phyloP scores from a whole-genome alignment of 2,113 vertebrate genomes.

The Pelobates fuscus region DNA sequence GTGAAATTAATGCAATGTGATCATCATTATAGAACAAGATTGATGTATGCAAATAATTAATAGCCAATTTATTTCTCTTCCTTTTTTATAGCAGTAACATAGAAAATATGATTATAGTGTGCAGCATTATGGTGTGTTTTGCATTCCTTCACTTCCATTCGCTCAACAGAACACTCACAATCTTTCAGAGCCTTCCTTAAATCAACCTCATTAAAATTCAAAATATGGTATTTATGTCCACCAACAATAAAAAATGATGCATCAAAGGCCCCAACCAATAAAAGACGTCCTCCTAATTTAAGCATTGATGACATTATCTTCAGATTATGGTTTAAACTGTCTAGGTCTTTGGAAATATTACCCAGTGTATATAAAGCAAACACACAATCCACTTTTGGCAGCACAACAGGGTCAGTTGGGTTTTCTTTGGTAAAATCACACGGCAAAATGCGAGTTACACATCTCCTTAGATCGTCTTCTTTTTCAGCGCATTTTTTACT shows the following conservation, averaged over 20 bases:
- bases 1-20: too few species aligned
- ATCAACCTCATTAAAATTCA: background rate
- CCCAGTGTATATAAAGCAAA: background rate
- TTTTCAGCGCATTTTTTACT: background rate
- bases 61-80: too few species aligned
- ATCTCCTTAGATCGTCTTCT: background rate
- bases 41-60: too few species aligned
- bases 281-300: background rate
- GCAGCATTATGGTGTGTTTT: background rate
- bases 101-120: background rate
- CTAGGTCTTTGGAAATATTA: background rate
- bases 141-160: background rate
- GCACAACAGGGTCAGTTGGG: background rate
- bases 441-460: background rate
- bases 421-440: background rate
- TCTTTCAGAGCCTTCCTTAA: background rate
- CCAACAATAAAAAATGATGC: background rate
- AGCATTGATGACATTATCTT: constrained; percentile 1
- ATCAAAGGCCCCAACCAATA: background rate
- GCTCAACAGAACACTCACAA: background rate
- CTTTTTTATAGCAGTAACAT: background rate
- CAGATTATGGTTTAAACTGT: background rate
- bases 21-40: too few species aligned
- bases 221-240: background rate
- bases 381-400: background rate